phyloP scores from a whole-genome alignment of 2,888 invertebrate genomes.

The Cosmopolites sordidus region DNA sequence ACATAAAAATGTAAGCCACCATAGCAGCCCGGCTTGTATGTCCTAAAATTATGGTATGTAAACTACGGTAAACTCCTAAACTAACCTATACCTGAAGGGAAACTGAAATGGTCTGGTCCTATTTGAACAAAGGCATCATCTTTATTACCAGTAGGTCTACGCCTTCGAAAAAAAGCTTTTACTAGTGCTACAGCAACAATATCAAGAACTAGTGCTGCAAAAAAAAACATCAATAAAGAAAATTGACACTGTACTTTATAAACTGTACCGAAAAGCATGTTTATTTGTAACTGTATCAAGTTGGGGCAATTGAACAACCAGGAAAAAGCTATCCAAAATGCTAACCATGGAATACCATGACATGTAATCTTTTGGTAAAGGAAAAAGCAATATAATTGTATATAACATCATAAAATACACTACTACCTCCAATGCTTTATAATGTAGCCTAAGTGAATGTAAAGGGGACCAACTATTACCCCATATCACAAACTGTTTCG shows the following conservation, averaged over 20 bases:
- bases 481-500: conserved; percentile 52
- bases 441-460: conserved; percentile 54
- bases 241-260: neutral
- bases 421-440: conserved; percentile 55
- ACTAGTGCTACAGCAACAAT: conserved; percentile 69
- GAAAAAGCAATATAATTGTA: conserved; percentile 32
- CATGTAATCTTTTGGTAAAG: conserved; percentile 64
- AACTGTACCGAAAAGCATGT: conserved; percentile 71
- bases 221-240: conserved; percentile 17
- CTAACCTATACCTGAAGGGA: conserved; percentile 65
- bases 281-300: conserved; percentile 77
- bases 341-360: conserved; percentile 84
- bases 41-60: conserved; percentile 49
- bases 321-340: conserved; percentile 70
- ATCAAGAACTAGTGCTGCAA: conserved; percentile 76
- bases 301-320: conserved; percentile 67
- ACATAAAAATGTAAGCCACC: conserved; percentile 68
- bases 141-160: conserved; percentile 62
- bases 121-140: conserved; percentile 64
- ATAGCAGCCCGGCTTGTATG: conserved; percentile 83
- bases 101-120: conserved; percentile 85
- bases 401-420: too few relatives aligned
- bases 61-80: neutral
- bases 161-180: conserved; percentile 74
- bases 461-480: conserved; percentile 51